Evolutionary conservation across 2,113 vertebrate species (phyloP), one percentile per base, ranked within the genome.

Genomic region (Myiagra hebetior): DNA sequence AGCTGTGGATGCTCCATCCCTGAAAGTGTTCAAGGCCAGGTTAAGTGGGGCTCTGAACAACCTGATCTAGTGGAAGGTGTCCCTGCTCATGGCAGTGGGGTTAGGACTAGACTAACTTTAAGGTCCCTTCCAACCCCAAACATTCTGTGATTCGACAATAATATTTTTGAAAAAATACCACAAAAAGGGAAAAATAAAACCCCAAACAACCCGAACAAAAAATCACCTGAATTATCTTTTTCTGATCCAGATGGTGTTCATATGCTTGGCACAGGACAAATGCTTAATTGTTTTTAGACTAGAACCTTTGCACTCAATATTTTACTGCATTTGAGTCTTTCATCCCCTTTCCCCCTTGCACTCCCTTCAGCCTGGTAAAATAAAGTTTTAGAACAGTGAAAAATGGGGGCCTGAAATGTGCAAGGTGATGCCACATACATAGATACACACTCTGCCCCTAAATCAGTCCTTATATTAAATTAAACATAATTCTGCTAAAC

Each of bases 321-420:
- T 57, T 78, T 33, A 44, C 12, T 28, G 23, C 14, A 10, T 39
- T 65, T 69, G 30, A 52, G 37, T 42, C 19, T 70, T 50, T 75
- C n/a, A 35, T 33, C 28, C 19, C 13, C 6, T 15, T 30, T 6
- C 4, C 3, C 1, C 9, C 1, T 46, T 31, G 18, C 42, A 12
- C 21, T 39, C 12, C 2, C 4, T 30, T 6, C 20, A 4, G 0
- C 57, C 14, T 52, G 28, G 16, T 63, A n/a, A 87, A 77, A 23
- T n/a, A 52, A 16, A n/a, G 57, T 42, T 75, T 70, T 26, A 56
- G 57, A 87, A 27, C 15, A 47, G 37, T 50, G 73, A 77, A 55
- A 10, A 84, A 62, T 35, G 14, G 6, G 16, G 10, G 5, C 12
- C 70, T 84, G 47, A 30, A 56, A n/a, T 56, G 7, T 59, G 18